A percentile compares a stretch with the other conserved stretches of the same genome.
Conservation (phyloP, 2,888 invertebrate genomes). For the Colletes collaris region DNA sequence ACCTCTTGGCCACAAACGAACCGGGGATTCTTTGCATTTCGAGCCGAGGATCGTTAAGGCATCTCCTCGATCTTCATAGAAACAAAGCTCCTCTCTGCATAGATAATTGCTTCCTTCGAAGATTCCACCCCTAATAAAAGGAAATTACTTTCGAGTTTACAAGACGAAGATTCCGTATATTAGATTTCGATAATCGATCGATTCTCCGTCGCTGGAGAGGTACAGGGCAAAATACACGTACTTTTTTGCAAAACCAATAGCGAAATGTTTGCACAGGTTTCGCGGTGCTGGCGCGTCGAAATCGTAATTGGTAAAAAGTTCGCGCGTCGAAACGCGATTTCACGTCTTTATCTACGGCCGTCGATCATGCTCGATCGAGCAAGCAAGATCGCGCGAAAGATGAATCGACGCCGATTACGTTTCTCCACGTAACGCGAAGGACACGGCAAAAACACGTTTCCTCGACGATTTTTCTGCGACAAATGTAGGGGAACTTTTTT, state of each 20-base stretch:
- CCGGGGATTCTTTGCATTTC: conserved; percentile 28
- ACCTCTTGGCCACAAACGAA: conserved; percentile 10
- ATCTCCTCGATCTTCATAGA: no score
- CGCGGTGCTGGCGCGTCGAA: conserved; percentile 32
- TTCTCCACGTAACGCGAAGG: conserved; percentile 4
- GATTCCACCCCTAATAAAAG: no score
- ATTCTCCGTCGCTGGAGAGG: neutral
- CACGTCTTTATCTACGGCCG: conserved; percentile 57
- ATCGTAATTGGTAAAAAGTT: conserved; percentile 57
- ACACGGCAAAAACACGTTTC: neutral
- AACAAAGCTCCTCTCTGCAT: no score
- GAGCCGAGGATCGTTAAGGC: no score
- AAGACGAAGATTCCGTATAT: no score
- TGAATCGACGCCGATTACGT: conserved; percentile 29
- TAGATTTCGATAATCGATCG: neutral
- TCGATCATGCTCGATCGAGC: conserved; percentile 53
- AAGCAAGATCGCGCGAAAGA: conserved; percentile 38
- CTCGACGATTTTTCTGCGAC: neutral
- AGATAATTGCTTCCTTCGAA: no score
- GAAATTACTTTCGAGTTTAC: no score
- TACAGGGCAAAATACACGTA: neutral
- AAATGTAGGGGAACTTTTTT: neutral
- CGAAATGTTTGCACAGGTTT: conserved; percentile 46
- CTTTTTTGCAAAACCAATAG: conserved; percentile 18
- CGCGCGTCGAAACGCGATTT: conserved; percentile 58